phyloP scores from a whole-genome alignment of 2,888 invertebrate species.

The Temnothorax rugatulus region DNA sequence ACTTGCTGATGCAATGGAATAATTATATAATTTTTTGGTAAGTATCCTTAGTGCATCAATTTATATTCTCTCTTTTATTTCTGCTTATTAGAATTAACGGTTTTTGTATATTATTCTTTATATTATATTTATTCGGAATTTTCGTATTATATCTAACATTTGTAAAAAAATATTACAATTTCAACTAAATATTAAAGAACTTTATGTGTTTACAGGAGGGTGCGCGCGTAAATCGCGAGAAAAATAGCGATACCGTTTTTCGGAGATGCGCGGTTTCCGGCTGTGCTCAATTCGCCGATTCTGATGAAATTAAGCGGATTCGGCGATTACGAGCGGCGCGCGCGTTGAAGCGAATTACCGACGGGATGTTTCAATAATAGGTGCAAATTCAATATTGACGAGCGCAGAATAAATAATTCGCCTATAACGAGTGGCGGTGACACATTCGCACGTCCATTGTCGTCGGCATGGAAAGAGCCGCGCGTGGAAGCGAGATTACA shows the following conservation, averaged over 20 bases:
- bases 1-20: background rate
- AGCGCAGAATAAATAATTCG: conserved; percentile 49
- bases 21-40: conserved; percentile 2
- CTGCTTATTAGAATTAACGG: background rate
- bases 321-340: conserved; percentile 29
- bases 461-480: conserved; percentile 19
- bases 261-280: conserved; percentile 21
- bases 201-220: too few relatives aligned
- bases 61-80: background rate
- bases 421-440: conserved; percentile 15
- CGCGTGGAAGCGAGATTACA: background rate
- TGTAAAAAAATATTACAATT: background rate
- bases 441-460: conserved; percentile 1
- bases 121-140: background rate
- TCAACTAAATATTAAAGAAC: background rate
- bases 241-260: conserved; percentile 25
- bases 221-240: background rate
- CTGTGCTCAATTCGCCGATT: conserved; percentile 19
- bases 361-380: conserved; percentile 42
- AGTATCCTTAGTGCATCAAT: background rate
- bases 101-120: background rate
- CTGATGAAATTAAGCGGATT: conserved; percentile 50
- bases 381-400: conserved; percentile 51
- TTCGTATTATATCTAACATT: background rate
- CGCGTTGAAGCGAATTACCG: conserved; percentile 39